These are phyloP conservation scores for Anoplolepis gracilipes DNA, from an alignment of 1,140 invertebrate genomes.

Conservation along the genomic window DNA sequence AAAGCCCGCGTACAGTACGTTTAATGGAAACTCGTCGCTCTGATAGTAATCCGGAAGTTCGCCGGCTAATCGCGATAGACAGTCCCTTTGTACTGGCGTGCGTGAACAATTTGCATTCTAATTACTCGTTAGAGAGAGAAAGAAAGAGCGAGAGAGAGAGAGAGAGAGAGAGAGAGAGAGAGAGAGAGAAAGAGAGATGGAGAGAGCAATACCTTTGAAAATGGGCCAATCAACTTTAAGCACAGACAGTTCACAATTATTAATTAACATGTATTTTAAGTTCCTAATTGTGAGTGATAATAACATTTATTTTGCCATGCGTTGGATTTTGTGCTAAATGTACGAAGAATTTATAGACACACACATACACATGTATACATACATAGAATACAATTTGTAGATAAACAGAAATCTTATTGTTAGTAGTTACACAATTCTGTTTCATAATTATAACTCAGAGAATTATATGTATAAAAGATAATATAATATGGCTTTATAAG, in stretches of 20 bases:
- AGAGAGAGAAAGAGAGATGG: too few relatives aligned
- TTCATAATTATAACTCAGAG: neutral
- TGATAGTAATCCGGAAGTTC: slow-evolving; percentile 41
- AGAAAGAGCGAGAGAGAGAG: too few relatives aligned
- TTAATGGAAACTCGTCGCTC: slow-evolving; percentile 36
- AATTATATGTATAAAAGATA: slow-evolving; percentile 3
- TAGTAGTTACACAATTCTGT: neutral
- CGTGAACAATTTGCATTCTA: slow-evolving; percentile 42
- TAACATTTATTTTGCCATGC: neutral
- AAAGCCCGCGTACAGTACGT: slow-evolving; percentile 21
- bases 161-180: too few relatives aligned
- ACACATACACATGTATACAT: too few relatives aligned
- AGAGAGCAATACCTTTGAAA: slow-evolving; percentile 37
- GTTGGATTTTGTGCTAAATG: neutral
- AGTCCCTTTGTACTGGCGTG: neutral
- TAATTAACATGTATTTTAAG: slow-evolving; percentile 33
- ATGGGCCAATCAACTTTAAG: neutral
- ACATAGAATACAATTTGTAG: neutral
- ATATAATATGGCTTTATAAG: neutral
- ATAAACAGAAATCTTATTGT: neutral
- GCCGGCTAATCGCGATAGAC: slow-evolving; percentile 46
- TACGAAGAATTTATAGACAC: neutral
- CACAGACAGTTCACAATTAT: slow-evolving; percentile 24
- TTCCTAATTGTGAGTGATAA: neutral
- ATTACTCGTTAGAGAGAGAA: neutral